A percentile compares a stretch with the other conserved stretches of the same genome.
Conservation (phyloP, 2,113 vertebrate species). For the Tricholaema leucomelas region DNA sequence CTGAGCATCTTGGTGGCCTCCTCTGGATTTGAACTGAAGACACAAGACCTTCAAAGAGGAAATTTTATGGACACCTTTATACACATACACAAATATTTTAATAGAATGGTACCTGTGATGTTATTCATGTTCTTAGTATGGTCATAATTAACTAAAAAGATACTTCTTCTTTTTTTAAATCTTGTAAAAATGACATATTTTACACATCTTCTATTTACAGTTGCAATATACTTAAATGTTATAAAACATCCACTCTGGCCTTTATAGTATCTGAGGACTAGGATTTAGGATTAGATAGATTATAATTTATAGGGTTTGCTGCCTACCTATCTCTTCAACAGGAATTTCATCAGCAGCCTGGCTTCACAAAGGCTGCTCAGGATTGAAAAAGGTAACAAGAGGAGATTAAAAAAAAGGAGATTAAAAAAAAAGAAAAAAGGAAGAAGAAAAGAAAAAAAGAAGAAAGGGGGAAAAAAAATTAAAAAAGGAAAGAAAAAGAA, state of each 20-base stretch:
- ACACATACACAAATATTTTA: constrained; percentile 86
- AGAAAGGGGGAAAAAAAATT: too few species aligned
- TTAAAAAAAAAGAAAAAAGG: too few species aligned
- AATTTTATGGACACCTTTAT: constrained; percentile 67
- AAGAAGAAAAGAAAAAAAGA: too few species aligned
- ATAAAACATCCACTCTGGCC: constrained; percentile 89
- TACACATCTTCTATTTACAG: constrained; percentile 99
- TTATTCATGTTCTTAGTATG: constrained; percentile 88
- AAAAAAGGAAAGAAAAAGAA: not conserved
- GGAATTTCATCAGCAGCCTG: constrained; percentile 72
- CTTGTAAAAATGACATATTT: constrained; percentile 93
- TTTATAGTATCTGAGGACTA: constrained; percentile 83
- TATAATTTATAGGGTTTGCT: constrained; percentile 73
- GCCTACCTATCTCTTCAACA: constrained; percentile 72
- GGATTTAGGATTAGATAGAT: constrained; percentile 74
- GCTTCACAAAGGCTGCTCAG: constrained; percentile 76
- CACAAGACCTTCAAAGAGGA: constrained; percentile 59
- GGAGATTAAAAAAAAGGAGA: not conserved
- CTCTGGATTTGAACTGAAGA: too few species aligned
- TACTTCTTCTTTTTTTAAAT: constrained; percentile 75
- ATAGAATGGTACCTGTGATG: constrained; percentile 77
- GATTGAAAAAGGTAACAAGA: constrained; percentile 7
- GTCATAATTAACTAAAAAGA: constrained; percentile 81
- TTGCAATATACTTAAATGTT: constrained; percentile 92
- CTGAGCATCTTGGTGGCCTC: too few species aligned